Percentiles rank a stretch among this genome's conserved stretches.
phyloP scores from a whole-genome alignment of 1,140 invertebrate species.

The Drosophila pseudoobscura region DNA sequence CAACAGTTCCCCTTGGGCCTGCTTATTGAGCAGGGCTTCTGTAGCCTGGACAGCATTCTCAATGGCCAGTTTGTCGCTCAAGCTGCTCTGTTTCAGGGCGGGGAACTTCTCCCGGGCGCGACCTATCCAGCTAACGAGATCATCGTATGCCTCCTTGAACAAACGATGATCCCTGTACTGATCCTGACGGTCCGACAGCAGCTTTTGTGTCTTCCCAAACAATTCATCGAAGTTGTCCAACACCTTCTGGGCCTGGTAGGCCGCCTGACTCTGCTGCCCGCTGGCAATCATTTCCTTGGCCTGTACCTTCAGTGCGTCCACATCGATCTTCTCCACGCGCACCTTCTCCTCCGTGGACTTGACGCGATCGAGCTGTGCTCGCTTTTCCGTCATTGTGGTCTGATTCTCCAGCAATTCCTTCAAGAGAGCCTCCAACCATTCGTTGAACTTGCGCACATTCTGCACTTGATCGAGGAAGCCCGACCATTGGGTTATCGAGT shows the following conservation, averaged over 20 bases:
- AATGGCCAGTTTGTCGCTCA: conserved; percentile 94
- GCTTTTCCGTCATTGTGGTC: conserved; percentile 92
- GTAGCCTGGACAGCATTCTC: conserved; percentile 94
- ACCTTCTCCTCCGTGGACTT: conserved; percentile 95
- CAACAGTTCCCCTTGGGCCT: conserved; percentile 94
- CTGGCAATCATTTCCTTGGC: conserved; percentile 94
- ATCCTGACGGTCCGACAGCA: conserved; percentile 91
- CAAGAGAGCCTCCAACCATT: conserved; percentile 89
- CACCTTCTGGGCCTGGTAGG: conserved; percentile 92
- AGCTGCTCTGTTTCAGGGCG: conserved; percentile 91
- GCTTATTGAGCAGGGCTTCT: conserved; percentile 93
- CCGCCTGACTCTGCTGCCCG: conserved; percentile 92
- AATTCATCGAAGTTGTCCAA: conserved; percentile 91
- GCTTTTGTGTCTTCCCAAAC: conserved; percentile 88
- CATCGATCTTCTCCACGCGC: conserved; percentile 95
- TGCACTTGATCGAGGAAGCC: conserved; percentile 94
- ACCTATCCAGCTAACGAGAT: conserved; percentile 92
- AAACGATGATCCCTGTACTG: conserved; percentile 93
- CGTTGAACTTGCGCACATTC: conserved; percentile 91
- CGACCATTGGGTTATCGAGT: conserved; percentile 94
- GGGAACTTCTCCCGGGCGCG: conserved; percentile 94
- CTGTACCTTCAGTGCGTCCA: conserved; percentile 93
- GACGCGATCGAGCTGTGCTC: conserved; percentile 92
- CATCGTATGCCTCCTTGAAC: conserved; percentile 95
- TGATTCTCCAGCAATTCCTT: conserved; percentile 90